phyloP scores from a whole-genome alignment of 2,888 invertebrate species.

The Bugula neritina region DNA sequence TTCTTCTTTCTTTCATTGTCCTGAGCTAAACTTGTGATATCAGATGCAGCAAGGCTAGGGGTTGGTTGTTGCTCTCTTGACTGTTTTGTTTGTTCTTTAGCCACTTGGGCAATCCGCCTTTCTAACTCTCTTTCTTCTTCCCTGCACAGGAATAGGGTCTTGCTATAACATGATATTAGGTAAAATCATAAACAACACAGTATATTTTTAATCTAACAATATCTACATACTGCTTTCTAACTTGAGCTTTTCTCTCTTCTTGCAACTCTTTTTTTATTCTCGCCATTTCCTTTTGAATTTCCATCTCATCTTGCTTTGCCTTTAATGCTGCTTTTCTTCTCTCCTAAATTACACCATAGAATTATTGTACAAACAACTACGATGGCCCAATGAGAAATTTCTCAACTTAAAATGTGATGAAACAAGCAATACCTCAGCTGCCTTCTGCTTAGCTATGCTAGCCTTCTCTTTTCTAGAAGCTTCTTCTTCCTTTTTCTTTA shows the following conservation, averaged over 20 bases:
- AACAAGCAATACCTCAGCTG: constrained; percentile 36
- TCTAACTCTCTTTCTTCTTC: constrained; percentile 20
- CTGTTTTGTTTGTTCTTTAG: background rate
- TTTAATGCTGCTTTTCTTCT: constrained; percentile 38
- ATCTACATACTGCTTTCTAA: constrained; percentile 29
- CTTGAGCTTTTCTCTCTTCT: constrained; percentile 29
- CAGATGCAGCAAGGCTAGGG: background rate
- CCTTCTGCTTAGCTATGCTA: constrained; percentile 41
- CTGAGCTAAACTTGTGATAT: background rate
- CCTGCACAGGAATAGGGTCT: background rate
- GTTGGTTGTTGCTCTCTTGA: background rate
- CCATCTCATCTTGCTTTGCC: constrained; percentile 42
- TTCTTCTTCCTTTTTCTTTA: constrained; percentile 35
- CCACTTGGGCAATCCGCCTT: background rate
- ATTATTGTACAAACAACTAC: no score
- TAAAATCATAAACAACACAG: background rate
- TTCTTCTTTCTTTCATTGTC: constrained; percentile 36
- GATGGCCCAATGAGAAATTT: no score
- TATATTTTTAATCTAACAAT: background rate
- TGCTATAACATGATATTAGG: background rate
- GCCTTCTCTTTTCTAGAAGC: constrained; percentile 44
- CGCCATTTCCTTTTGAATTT: constrained; percentile 46
- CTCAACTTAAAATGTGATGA: no score
- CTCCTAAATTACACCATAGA: no score
- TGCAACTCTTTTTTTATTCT: constrained; percentile 48